Percentiles rank a stretch among this genome's conserved stretches.
These are phyloP conservation scores for Terrapene triunguis DNA, from an alignment of 2,113 vertebrate genomes.

Conservation along the genomic window DNA sequence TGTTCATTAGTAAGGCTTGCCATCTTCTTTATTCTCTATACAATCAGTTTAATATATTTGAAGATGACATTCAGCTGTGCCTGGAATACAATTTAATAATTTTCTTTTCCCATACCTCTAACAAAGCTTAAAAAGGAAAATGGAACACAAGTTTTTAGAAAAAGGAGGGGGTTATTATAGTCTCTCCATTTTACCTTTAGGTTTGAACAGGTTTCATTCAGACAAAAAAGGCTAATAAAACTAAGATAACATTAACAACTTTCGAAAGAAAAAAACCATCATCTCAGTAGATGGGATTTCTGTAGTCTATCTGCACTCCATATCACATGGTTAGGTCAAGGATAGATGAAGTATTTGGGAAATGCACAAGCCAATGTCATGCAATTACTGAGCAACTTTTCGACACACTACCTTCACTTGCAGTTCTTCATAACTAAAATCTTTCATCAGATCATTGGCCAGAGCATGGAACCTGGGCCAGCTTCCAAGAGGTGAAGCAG, in stretches of 20 bases:
- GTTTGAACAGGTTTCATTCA: not conserved
- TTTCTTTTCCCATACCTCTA: slow-evolving; percentile 9
- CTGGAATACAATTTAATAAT: slow-evolving; percentile 10
- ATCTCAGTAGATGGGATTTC: slow-evolving; percentile 7
- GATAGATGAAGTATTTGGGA: not conserved
- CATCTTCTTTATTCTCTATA: not conserved
- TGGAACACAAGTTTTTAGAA: not conserved
- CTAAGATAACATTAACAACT: not conserved
- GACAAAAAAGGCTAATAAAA: slow-evolving; percentile 21
- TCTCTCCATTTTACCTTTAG: slow-evolving; percentile 43
- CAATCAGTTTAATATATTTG: not conserved
- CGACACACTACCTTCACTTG: not conserved
- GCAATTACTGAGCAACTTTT: not conserved
- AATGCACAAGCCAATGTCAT: not conserved
- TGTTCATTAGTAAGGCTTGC: not conserved
- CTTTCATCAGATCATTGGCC: not conserved
- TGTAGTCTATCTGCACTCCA: not conserved
- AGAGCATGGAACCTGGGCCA: not conserved
- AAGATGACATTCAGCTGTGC: not conserved
- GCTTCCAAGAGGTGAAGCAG: not conserved
- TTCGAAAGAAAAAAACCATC: not conserved
- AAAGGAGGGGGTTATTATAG: not conserved
- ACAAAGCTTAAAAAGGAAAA: slow-evolving; percentile 1
- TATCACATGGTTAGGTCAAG: not conserved
- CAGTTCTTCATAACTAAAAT: not conserved